Conservation (phyloP, 1,140 invertebrate genomes). For the Listronotus oregonensis region DNA sequence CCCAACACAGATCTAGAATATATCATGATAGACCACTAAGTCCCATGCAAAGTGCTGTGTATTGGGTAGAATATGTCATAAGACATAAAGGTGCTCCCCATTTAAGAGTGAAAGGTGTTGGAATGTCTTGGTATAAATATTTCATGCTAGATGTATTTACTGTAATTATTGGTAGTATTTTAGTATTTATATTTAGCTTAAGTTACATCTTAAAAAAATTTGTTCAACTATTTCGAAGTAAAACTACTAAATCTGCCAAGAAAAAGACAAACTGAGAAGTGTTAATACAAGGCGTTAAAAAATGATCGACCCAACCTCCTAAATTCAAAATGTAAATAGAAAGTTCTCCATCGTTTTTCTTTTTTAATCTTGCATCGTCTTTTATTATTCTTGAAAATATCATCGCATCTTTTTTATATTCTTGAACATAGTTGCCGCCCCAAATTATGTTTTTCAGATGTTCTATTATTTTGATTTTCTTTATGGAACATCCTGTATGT, state of each 20-base stretch:
- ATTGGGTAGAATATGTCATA: constrained; percentile 32
- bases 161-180: background rate
- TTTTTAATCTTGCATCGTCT: too few species aligned
- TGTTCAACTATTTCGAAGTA: background rate
- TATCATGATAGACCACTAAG: constrained; percentile 20
- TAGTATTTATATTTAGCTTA: background rate
- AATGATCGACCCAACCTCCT: too few species aligned
- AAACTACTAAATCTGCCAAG: background rate
- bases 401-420: too few species aligned
- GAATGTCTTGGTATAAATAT: constrained; percentile 25
- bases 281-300: too few species aligned
- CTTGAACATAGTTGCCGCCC: too few species aligned
- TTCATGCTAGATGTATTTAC: constrained; percentile 10
- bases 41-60: constrained; percentile 25
- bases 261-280: background rate
- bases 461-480: too few species aligned
- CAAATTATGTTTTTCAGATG: too few species aligned
- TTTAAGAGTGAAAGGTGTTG: constrained; percentile 20
- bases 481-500: too few species aligned
- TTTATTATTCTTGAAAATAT: too few species aligned
- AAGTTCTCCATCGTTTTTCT: too few species aligned
- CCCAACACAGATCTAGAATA: background rate
- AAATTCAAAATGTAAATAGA: too few species aligned
- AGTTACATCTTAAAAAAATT: background rate
- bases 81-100: constrained; percentile 11